Conservation (phyloP, 2,113 vertebrate species). For the Lutjanus erythropterus region DNA sequence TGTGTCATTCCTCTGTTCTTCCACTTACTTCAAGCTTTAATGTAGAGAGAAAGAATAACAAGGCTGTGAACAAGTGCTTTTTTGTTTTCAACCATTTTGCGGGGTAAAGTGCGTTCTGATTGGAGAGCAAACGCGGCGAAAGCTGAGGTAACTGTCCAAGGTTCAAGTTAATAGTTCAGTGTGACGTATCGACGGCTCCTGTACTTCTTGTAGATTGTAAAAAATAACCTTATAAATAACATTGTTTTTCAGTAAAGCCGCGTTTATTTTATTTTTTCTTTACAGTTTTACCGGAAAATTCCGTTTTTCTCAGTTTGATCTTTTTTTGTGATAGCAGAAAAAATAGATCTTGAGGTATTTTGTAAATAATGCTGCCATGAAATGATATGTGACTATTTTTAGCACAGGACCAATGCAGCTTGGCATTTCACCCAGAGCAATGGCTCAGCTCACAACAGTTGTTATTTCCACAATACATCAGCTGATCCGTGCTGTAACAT, state of each 20-base stretch:
- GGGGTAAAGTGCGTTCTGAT: conserved; percentile 39
- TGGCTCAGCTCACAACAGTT: not conserved
- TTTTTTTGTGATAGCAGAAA: not conserved
- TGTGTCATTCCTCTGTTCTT: conserved; percentile 64
- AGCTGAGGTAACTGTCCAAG: conserved; percentile 8
- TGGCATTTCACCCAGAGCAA: conserved; percentile 27
- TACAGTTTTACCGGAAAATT: not conserved
- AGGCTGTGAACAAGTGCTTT: conserved; percentile 53
- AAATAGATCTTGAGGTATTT: not conserved
- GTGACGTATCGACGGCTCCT: not conserved
- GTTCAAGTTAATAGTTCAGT: conserved; percentile 23
- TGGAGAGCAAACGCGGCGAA: conserved; percentile 34
- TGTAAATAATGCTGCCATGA: not conserved
- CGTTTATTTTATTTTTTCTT: not conserved
- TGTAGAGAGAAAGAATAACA: conserved; percentile 60
- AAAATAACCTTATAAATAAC: not conserved
- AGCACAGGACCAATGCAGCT: not conserved
- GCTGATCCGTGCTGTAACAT: conserved; percentile 2
- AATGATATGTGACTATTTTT: conserved; percentile 18
- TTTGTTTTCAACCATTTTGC: conserved; percentile 49
- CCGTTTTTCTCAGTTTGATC: not conserved
- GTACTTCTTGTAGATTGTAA: not conserved
- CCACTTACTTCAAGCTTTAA: conserved; percentile 40
- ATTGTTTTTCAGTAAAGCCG: conserved; percentile 24
- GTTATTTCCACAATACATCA: conserved; percentile 1